Evolutionary conservation across 2,113 vertebrate genomes (phyloP).

Genomic region (Phrynosoma platyrhinos): DNA sequence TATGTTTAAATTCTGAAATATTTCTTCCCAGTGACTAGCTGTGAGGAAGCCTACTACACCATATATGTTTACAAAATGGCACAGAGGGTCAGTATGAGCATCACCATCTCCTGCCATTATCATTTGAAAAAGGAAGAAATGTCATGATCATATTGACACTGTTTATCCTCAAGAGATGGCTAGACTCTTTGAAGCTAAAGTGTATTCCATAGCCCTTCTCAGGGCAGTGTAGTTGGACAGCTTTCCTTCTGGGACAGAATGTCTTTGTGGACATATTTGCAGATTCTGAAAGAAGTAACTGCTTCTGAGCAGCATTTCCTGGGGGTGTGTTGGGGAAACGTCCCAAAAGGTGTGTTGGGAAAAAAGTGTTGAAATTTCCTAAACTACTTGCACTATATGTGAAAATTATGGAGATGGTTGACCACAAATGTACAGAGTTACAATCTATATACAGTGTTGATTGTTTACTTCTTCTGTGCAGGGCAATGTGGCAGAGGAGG

Average conservation of each 20-base stretch:
- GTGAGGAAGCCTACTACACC: too few species aligned
- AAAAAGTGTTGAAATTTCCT: neutral
- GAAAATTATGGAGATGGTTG: neutral
- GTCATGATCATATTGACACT: neutral
- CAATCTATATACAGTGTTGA: neutral
- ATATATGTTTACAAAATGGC: too few species aligned
- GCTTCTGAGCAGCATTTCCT: neutral
- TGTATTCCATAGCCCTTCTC: neutral
- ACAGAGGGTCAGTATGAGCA: neutral
- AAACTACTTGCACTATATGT: neutral
- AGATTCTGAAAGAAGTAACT: neutral
- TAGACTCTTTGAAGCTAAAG: neutral
- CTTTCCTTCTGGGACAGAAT: too few species aligned
- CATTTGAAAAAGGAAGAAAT: neutral
- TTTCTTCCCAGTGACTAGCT: neutral
- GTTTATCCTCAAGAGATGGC: neutral
- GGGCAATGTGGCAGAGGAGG: slow-evolving; percentile 73
- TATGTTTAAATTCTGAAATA: neutral
- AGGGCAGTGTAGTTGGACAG: too few species aligned
- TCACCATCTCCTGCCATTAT: neutral
- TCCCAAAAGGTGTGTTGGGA: neutral
- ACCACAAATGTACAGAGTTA: neutral
- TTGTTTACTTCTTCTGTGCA: slow-evolving; percentile 60
- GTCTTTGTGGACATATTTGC: neutral
- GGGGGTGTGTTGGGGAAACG: too few species aligned